Base-by-base conservation (phyloP, 2,113 vertebrate species). In the Pimephales promelas region DNA sequence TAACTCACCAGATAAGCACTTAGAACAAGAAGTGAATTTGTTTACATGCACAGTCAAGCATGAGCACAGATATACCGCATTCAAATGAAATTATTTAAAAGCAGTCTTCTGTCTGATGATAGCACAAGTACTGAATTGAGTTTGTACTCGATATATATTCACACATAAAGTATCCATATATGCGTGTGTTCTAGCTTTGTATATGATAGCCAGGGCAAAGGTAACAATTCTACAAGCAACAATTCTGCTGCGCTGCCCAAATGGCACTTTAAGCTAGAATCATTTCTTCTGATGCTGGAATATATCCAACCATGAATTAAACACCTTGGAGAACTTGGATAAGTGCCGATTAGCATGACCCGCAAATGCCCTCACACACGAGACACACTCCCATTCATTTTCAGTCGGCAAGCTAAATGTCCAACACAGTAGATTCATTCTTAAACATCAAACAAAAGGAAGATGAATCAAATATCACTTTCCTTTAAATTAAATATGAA, bases 391-490 rank as follows among this genome's bases (percentile, higher is more conserved):
- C 43, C 52, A 79, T 79, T 66, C 59, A 79, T 70, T 54, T 81
- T 26, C 22, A 71, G 31, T 36, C 54, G 4, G 8, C 31, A 45
- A 49, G 16, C 59, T 74, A 64, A 78, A 75, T 52, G 71, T 74
- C 70, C 47, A 40, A 57, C 49, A 56, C n/a, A 43, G 75, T 57
- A 79, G 68, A 83, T 70, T 83, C 34, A 79, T 78, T 79, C 68
- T 62, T 78, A 47, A 68, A 40, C 62, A 66, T 85, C 83, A 85
- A 64, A 80, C 68, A 56, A 85, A 79, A 24, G 40, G 24, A 66
- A 68, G 82, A 61, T 84, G 71, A 84, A 84, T 76, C 66, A 84
- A 84, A 77, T 77, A 84, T 66, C 59, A 84, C 47, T 62, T 45
- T 70, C 40, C 36, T 81, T 81, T 81, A 81, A 81, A 81, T 70